Percentiles rank a stretch among this genome's conserved stretches.
These are phyloP conservation scores for Drosophila birchii DNA, from an alignment of 2,888 invertebrate genomes.

Conservation along the genomic window DNA sequence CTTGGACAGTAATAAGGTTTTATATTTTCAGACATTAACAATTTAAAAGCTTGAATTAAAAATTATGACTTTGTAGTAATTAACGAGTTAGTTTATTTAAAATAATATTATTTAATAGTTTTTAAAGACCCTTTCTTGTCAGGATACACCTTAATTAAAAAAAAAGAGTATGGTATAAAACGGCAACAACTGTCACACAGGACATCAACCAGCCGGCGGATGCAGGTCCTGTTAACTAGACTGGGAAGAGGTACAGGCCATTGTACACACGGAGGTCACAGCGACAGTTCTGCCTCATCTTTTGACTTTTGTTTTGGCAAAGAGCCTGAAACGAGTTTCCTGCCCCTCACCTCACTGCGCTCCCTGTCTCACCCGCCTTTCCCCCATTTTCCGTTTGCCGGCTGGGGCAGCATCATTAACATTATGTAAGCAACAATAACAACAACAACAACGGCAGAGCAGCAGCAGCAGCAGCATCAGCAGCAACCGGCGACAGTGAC, in stretches of 20 bases:
- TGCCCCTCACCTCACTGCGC: conserved; percentile 4
- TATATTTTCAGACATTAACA: neutral
- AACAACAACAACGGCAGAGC: conserved; percentile 59
- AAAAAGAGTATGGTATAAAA: conserved; percentile 13
- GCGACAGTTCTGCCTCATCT: conserved; percentile 25
- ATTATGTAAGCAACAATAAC: conserved; percentile 75
- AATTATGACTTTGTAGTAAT: neutral
- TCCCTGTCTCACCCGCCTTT: neutral
- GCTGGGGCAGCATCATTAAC: conserved; percentile 72
- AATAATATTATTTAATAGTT: neutral
- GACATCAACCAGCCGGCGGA: conserved; percentile 56
- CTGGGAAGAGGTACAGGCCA: conserved; percentile 20
- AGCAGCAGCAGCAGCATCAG: conserved; percentile 33
- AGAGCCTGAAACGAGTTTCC: conserved; percentile 67
- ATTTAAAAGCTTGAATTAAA: neutral
- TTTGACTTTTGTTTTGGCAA: conserved; percentile 67
- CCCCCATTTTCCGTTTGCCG: conserved; percentile 26
- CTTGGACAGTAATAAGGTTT: conserved; percentile 3
- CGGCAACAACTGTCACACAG: conserved; percentile 34
- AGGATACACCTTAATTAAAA: conserved; percentile 11
- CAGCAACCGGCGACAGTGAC: conserved; percentile 66
- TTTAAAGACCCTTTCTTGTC: neutral
- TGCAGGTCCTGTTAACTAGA: conserved; percentile 59
- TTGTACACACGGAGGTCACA: conserved; percentile 44
- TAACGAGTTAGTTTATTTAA: neutral